Evolutionary conservation across 2,797 vertebrate genomes (phyloP), one percentile per base, ranked within the genome.

Genomic region (Sciurus carolinensis): DNA sequence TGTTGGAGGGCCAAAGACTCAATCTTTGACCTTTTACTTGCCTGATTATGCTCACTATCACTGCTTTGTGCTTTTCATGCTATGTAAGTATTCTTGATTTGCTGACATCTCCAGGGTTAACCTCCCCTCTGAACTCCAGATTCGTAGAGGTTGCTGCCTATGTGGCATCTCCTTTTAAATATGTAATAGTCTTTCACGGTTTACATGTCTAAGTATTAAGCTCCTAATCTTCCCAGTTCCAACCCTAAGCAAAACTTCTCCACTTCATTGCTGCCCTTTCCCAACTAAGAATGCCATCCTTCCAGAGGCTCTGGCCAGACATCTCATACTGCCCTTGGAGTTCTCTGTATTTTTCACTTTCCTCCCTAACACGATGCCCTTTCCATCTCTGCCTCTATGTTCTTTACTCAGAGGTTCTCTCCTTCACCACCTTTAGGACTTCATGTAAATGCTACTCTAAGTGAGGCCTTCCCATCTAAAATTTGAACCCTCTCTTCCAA

Each of bases 181-280:
- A 36, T 36, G 22, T 92, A 67, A 94, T 17, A 90, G 30, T 15
- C 7, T 87, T 93, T 50, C 62, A 67, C 36, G 39, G 87, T 77
- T 42, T 77, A 77, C 66, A 87, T 72, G 6, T 72, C 7, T 75
- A 80, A 93, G 75, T 84, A 75, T 39, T 91, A 91, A 79, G 36
- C 26, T 93, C 42, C 30, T 72, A 67, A 62, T 72, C 24, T 87
- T 66, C 18, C 42, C 6, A 66, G 79, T 7, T 3, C 17, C n/a
- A 83, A 36, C 22, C 39, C 59, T 47, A 57, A 77, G 39, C 50
- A 77, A 84, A 90, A 67, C 3, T 95, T 22, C 30, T 67, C 12
- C 17, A 36, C 24, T 42, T 79, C 30, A 67, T 54, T n/a, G 44
- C 62, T 91, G 36, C 44, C 81, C 30, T 7, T 44, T 87, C 69